Base-by-base conservation (phyloP, 2,888 invertebrate species). In the Ommatoiulus sabulosus region DNA sequence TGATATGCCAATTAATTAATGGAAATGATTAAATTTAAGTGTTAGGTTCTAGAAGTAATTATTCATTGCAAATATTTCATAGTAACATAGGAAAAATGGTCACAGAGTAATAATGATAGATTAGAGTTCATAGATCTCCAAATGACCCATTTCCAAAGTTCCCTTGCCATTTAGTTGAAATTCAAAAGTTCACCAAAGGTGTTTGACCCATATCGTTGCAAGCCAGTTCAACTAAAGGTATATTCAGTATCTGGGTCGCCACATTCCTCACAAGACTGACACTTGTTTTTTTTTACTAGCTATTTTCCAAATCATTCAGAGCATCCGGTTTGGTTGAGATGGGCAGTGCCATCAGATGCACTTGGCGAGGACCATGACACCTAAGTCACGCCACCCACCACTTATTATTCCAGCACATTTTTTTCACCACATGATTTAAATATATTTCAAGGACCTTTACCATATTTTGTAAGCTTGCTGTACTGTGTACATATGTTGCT, bases 271-370 rank as follows among this genome's bases (percentile, higher is more conserved):
- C 17, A 85, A 84, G n/a, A 44, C 85, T 46, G 2, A 85, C 4
- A 44, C 43, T 84, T 88, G 8, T 84, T 48, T 84, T 24, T 85
- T 86, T 35, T 88, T 89, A 86, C 48, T 86, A 89, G 89, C 89
- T 12, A 89, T 89, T 88, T 89, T 89, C 80, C 89, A 89, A 80
- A 89, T 89, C 44, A 89, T 89, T 44, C 89, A 89, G 87, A 89
- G 89, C 89, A 89, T 89, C 84, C 84, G 89, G 44, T 89, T 89
- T 35, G 89, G 88, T 35, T 89, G 84, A 89, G 46, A 24, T 72
- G 72, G 72, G 12, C 24, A 7, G 10, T 72, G n/a, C 87, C 46
- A 20, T 17, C 15, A 87, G 52, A 80, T 43, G 57, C 24, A 87
- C 48, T 52, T 43, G 43, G 48, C 87, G 43, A 43, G 52, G 48